Evolutionary conservation across 2,113 vertebrate species (phyloP), one percentile per base, ranked within the genome.

Genomic region (Charadrius vociferus): DNA sequence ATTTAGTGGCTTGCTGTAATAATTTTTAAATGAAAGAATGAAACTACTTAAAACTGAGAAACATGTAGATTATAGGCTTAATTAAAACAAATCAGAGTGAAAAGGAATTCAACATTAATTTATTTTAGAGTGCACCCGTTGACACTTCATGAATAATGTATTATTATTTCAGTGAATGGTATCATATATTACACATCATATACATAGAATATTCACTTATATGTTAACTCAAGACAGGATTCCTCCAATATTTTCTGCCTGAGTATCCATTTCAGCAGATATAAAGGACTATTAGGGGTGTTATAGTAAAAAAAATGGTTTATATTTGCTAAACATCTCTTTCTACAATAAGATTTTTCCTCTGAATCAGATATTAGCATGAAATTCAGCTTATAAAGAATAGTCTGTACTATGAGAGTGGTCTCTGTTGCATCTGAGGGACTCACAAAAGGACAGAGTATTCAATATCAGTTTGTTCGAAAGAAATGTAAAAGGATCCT

Each of bases 31-130:
- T 53, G 24, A 95, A 81, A 95, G 16, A 88, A 56, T 58, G 29
- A 53, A 93, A 88, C 23, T 50, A 9, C 77, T 85, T 61, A 88
- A 92, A 96, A 88, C 34, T 65, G 86, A 94, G 92, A 86, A 81
- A 79, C 20, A 84, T 74, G n/a, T 86, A 53, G 74, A 95, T 56
- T 96, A 92, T 52, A 59, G 22, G n/a, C 85, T 74, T 95, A 91
- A 86, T 93, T 78, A 97, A 95, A 90, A 89, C 27, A 94, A 81
- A 96, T 95, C 86, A 87, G 89, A 92, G 55, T 59, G 45, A 81
- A 50, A 92, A 78, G 43, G 36, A 93, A 72, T 93, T 88, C 13
- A 92, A 61, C 34, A 85, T 74, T 74, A 66, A 80, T 96, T 93
- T 92, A 63, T 88, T 95, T 62, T 58, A 73, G 50, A 95, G 63